Base-by-base conservation (phyloP, 1,140 invertebrate species). In the Drosophila quadrilineata region DNA sequence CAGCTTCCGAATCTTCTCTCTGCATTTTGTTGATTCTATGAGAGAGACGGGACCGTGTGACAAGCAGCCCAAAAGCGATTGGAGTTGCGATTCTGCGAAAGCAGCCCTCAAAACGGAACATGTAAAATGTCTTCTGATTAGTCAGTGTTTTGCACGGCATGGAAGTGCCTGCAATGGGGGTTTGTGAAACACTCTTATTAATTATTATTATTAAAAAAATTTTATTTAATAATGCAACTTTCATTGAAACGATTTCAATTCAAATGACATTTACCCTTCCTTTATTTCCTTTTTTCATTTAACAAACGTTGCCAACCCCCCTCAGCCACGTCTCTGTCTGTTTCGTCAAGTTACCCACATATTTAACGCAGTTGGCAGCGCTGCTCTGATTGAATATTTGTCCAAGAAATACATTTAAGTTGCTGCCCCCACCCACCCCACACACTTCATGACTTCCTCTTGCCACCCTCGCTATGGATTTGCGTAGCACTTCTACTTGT, bases 1-100 rank as follows among this genome's bases (percentile, higher is more conserved):
- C 73, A 75, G 52, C n/a, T n/a, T n/a, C n/a, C n/a, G n/a, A n/a
- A n/a, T 70, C 67, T 60, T 57, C 75, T 64, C 57, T 53, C 76
- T 59, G 77, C 72, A 73, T 82, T 75, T 71, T 63, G 66, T 80
- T 80, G 75, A 67, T 63, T 80, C 80, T 71, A 74, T 66, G 53
- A 80, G 75, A 28, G 24, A n/a, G n/a, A n/a, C n/a, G n/a, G n/a
- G n/a, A n/a, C n/a, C 75, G 65, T 80, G 71, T 80, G 75, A 80
- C 75, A 63, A 53, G 24, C 65, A 58, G 56, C 54, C 49, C 52
- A 66, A 66, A 35, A 36, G 54, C 29, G 33, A 35, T 35, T 35
- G 5, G 9, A 16, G 5, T 38, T 59, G 49, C 43, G 59, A 79
- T 79, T 74, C 75, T 63, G 75, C 75, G 76, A 82, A 80, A 52